A percentile compares a stretch with the other conserved stretches of the same genome.
phyloP scores from a whole-genome alignment of 2,797 vertebrate genomes.

The Hippocampus kuda region DNA sequence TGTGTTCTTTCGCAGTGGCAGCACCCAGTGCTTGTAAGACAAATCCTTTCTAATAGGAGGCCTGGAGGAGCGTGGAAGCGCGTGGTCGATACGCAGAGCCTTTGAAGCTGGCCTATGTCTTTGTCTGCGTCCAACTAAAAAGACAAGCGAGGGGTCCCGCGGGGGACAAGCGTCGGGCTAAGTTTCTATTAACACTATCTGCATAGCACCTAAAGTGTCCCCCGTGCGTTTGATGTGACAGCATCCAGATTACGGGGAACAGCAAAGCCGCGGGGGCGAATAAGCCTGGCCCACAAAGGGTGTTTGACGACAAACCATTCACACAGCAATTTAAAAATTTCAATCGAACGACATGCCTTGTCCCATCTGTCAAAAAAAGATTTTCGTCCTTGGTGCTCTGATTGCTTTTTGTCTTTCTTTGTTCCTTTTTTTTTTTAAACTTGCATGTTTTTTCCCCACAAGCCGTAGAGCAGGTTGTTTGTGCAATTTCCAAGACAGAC shows the following conservation, averaged over 20 bases:
- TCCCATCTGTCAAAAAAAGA: slow-evolving; percentile 1
- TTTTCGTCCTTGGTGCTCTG: slow-evolving; percentile 15
- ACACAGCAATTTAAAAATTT: slow-evolving; percentile 20
- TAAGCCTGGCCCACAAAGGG: slow-evolving; percentile 11
- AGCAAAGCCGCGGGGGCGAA: slow-evolving; percentile 40
- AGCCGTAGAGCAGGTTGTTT: slow-evolving; percentile 29
- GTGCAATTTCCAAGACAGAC: slow-evolving; percentile 30
- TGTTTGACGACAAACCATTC: slow-evolving; percentile 26
- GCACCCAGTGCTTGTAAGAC: slow-evolving; percentile 53
- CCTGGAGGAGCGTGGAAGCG: slow-evolving; percentile 45
- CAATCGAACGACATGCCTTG: slow-evolving; percentile 8
- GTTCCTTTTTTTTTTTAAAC: slow-evolving; percentile 2
- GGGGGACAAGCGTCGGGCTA: slow-evolving; percentile 45
- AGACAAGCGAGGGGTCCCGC: slow-evolving; percentile 37
- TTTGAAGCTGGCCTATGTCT: slow-evolving; percentile 60
- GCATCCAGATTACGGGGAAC: slow-evolving; percentile 58
- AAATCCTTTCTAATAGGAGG: slow-evolving; percentile 63
- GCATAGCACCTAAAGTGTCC: slow-evolving; percentile 62
- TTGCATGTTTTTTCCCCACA: slow-evolving; percentile 8
- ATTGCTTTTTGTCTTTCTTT: slow-evolving; percentile 4
- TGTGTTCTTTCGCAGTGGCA: slow-evolving; percentile 32
- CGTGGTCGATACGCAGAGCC: slow-evolving; percentile 53
- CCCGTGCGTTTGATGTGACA: slow-evolving; percentile 60
- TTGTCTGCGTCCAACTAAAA: slow-evolving; percentile 54
- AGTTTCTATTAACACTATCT: slow-evolving; percentile 64